These are phyloP conservation scores for Drosophila nigricruria DNA, from an alignment of 2,888 invertebrate genomes.

Conservation along the genomic window DNA sequence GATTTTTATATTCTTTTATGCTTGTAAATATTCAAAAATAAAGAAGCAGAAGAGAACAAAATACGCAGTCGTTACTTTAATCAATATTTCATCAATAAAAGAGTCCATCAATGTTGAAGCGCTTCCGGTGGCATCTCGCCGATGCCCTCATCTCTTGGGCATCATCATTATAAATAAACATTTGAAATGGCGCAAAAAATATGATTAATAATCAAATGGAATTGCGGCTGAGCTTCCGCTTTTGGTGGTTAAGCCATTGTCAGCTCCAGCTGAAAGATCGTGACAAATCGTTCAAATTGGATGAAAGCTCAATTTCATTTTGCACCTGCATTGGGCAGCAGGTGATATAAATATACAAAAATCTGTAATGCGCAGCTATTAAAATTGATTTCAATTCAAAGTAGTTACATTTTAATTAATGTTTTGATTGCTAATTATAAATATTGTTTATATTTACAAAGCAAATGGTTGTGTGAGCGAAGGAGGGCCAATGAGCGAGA, in stretches of 20 bases:
- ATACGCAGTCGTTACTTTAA: conserved; percentile 31
- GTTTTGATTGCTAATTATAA: conserved; percentile 7
- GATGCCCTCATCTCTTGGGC: conserved; percentile 22
- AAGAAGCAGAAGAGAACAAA: neutral
- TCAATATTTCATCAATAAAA: conserved; percentile 47
- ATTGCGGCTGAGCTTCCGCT: conserved; percentile 30
- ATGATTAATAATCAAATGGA: conserved; percentile 21
- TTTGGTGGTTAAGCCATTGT: conserved; percentile 12
- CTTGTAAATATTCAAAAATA: conserved; percentile 15
- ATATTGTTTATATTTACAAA: conserved; percentile 3
- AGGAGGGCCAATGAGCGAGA: no score
- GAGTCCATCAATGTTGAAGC: conserved; percentile 35
- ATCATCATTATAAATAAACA: conserved; percentile 35
- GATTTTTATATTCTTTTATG: conserved; percentile 14
- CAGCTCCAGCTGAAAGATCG: conserved; percentile 24
- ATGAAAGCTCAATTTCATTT: conserved; percentile 17
- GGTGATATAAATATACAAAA: neutral
- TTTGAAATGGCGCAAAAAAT: conserved; percentile 14
- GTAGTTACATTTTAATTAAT: conserved; percentile 7
- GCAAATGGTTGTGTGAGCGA: neutral
- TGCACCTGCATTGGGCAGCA: neutral
- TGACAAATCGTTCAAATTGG: conserved; percentile 35
- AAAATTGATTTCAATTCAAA: neutral
- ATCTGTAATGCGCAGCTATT: neutral
- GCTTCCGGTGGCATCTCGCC: conserved; percentile 20